Base-by-base conservation (phyloP, 2,888 invertebrate species). In the Lottia scabra region DNA sequence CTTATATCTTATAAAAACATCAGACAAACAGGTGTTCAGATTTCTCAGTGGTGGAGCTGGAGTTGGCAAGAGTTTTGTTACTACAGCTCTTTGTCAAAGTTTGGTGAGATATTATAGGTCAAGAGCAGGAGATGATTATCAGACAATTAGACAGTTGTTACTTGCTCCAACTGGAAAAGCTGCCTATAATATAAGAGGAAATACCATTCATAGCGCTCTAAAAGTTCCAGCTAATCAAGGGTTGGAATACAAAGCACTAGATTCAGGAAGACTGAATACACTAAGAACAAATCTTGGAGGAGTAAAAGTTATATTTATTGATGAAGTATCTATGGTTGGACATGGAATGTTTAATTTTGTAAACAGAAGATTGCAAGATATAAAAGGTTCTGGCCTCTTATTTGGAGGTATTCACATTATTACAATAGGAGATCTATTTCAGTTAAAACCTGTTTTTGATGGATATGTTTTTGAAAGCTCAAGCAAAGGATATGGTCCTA, bases 111-210 rank as follows among this genome's bases (percentile, higher is more conserved):
- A 63, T 67, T 67, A 65, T 16, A 81, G 77, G 64, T 75, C 56
- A 46, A 64, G 45, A 65, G 66, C 73, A 63, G 79, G 77, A 26
- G 68, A 76, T 12, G 64, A 79, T 46, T 75, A 70, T 64, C 46
- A 62, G 12, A 56, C 68, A 10, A 38, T 38, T 13, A 62, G 43
- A 64, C 38, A 77, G 23, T 63, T 81, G 4, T 66, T 80, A 0
- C 13, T 73, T 10, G 78, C 80, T 13, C 80, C 80, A 45, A 80
- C 81, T 63, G 78, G 79, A 30, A 81, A 80, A 63, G 81, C 78
- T 23, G 76, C 78, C 4, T 74, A 65, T 45, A 63, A 68, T 63
- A 75, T 75, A n/a, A 38, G 68, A 38, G 77, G 73, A 13, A 71
- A 68, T 30, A 75, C 75, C 15, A 71, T 77, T 10, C 77, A 77